phyloP scores from a whole-genome alignment of 2,888 invertebrate species.

The Marronus borbonicus region DNA sequence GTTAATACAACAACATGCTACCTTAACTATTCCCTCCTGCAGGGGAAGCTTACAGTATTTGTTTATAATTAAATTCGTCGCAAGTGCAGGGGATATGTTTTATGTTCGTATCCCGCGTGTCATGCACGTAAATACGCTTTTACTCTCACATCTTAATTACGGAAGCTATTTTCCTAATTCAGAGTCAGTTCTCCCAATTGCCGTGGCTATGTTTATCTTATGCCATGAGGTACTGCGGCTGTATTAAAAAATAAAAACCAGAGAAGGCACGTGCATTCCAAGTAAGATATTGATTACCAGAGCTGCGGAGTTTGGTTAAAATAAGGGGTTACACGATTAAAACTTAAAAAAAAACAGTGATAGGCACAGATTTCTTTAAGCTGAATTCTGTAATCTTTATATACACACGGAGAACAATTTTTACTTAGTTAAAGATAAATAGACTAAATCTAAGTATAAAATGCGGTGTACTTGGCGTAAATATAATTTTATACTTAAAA shows the following conservation, averaged over 20 bases:
- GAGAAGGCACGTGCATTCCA: slow-evolving; percentile 11
- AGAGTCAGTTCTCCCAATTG: background rate
- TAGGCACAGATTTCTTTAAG: no score
- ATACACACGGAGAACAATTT: no score
- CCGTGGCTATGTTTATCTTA: background rate
- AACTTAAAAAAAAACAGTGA: no score
- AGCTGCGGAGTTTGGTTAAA: no score
- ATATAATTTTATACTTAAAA: no score
- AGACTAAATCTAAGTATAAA: no score
- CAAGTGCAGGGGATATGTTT: slow-evolving; percentile 4
- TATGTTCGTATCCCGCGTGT: slow-evolving; percentile 16
- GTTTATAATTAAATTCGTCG: slow-evolving; percentile 5
- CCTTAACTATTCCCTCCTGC: background rate
- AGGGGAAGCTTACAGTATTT: slow-evolving; percentile 6
- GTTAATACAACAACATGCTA: background rate
- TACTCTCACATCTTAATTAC: slow-evolving; percentile 15
- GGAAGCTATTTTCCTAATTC: slow-evolving; percentile 19
- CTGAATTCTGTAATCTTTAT: no score
- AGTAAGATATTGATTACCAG: background rate
- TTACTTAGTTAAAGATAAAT: no score
- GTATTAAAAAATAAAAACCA: slow-evolving; percentile 27
- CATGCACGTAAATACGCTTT: background rate
- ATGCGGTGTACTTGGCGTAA: no score
- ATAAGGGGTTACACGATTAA: no score
- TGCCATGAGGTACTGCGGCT: background rate